Percentiles rank a stretch among this genome's conserved stretches.
Evolutionary conservation across 2,113 vertebrate species (phyloP).

Genomic region (Leptobrachium ailaonicum): DNA sequence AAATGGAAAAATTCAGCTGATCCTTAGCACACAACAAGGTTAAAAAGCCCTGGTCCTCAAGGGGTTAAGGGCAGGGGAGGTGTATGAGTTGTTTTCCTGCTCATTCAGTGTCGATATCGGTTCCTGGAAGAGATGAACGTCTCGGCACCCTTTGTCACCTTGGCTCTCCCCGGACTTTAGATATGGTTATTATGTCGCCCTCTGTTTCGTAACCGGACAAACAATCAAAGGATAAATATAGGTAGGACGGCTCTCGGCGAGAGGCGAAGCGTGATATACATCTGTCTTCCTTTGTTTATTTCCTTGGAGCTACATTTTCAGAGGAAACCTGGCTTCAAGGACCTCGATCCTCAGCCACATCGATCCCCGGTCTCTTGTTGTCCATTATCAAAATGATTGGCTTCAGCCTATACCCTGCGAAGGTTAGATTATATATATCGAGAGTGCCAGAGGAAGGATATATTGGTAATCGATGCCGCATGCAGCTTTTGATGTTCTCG

Average conservation of each 20-base stretch:
- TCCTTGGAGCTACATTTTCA: conserved; percentile 5
- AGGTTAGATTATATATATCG: conserved; percentile 6
- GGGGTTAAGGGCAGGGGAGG: no score
- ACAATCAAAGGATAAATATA: neutral
- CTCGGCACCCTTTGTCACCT: neutral
- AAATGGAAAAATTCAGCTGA: no score
- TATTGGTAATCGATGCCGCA: conserved; percentile 37
- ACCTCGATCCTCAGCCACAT: neutral
- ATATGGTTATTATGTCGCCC: neutral
- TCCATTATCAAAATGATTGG: conserved; percentile 34
- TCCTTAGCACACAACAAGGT: no score
- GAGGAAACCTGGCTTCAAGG: conserved; percentile 1
- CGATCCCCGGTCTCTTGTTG: conserved; percentile 19
- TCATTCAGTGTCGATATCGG: no score
- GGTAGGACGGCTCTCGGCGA: neutral
- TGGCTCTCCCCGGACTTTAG: neutral
- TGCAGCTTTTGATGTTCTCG: conserved; percentile 24
- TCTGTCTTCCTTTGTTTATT: neutral
- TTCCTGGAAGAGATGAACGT: no score
- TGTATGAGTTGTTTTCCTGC: no score
- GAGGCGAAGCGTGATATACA: neutral
- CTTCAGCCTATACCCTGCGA: conserved; percentile 10
- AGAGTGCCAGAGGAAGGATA: conserved; percentile 9
- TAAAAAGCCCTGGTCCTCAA: no score
- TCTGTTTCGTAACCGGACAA: neutral